Evolutionary conservation across 1,140 invertebrate species (phyloP).

Genomic region (Periplaneta americana): DNA sequence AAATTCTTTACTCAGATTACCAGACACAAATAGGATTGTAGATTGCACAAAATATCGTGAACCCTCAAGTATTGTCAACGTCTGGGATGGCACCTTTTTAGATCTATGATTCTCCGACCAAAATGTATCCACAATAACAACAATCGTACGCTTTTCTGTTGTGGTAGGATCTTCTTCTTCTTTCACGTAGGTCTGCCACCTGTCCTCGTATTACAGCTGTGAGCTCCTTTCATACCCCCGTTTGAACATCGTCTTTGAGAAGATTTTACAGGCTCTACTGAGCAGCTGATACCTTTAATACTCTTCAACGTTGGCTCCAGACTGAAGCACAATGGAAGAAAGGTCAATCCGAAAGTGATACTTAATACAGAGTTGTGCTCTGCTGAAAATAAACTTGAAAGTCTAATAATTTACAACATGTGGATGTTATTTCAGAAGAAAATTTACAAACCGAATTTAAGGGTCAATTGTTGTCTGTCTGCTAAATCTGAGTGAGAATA

Average conservation of each 20-base stretch:
- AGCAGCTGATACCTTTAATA: background rate
- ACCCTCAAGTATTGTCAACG: background rate
- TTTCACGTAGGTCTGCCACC: background rate
- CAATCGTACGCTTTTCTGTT: background rate
- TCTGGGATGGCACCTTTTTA: background rate
- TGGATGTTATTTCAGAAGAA: too few relatives aligned
- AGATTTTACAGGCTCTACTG: background rate
- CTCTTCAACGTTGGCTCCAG: too few relatives aligned
- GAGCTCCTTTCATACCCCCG: background rate
- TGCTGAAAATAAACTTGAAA: too few relatives aligned
- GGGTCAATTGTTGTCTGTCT: too few relatives aligned
- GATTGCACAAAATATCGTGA: background rate
- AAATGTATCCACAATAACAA: background rate
- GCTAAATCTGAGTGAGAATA: too few relatives aligned
- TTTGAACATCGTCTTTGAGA: background rate
- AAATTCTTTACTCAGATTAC: too few relatives aligned
- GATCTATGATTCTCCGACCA: too few relatives aligned
- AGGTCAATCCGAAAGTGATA: background rate
- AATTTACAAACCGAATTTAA: too few relatives aligned
- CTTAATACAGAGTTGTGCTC: too few relatives aligned
- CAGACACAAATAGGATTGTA: too few relatives aligned
- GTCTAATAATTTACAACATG: too few relatives aligned
- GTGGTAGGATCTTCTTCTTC: background rate
- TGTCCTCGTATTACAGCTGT: too few relatives aligned
- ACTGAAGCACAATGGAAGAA: background rate